These are phyloP conservation scores for Lycaena phlaeas DNA, from an alignment of 2,888 invertebrate species.

Conservation along the genomic window DNA sequence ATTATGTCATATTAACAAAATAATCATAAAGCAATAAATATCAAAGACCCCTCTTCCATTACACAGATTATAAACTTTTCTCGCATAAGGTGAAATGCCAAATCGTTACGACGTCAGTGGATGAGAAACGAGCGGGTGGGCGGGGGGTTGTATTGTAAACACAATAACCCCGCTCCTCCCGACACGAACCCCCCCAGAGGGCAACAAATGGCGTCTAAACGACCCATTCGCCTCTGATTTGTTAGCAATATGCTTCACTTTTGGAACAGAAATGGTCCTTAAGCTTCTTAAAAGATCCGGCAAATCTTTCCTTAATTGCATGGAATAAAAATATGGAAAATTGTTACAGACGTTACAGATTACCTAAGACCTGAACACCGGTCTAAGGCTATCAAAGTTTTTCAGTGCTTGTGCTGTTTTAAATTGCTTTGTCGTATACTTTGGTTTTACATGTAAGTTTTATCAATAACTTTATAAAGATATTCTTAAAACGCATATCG, in stretches of 20 bases:
- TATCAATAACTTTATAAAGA: too few relatives aligned
- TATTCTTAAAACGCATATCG: too few relatives aligned
- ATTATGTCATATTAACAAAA: too few relatives aligned
- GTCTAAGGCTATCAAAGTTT: too few relatives aligned
- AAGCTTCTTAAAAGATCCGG: conserved; percentile 21
- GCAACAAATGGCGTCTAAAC: conserved; percentile 69
- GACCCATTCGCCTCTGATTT: conserved; percentile 69
- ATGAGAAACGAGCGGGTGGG: conserved; percentile 62
- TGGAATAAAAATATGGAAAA: background rate
- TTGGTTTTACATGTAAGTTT: too few relatives aligned
- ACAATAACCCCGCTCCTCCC: conserved; percentile 56
- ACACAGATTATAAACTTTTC: conserved; percentile 7
- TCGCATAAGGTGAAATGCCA: conserved; percentile 46
- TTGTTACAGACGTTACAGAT: background rate
- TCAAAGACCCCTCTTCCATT: background rate
- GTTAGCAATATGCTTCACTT: conserved; percentile 70
- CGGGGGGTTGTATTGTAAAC: conserved; percentile 47
- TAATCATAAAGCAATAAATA: too few relatives aligned
- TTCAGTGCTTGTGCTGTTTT: too few relatives aligned
- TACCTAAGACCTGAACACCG: too few relatives aligned
- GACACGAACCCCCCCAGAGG: too few relatives aligned
- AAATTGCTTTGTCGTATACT: too few relatives aligned
- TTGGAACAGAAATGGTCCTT: conserved; percentile 46
- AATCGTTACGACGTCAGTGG: conserved; percentile 52
- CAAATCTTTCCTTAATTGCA: background rate